phyloP scores from a whole-genome alignment of 2,888 invertebrate genomes.

The Drosophila austrosaltans region DNA sequence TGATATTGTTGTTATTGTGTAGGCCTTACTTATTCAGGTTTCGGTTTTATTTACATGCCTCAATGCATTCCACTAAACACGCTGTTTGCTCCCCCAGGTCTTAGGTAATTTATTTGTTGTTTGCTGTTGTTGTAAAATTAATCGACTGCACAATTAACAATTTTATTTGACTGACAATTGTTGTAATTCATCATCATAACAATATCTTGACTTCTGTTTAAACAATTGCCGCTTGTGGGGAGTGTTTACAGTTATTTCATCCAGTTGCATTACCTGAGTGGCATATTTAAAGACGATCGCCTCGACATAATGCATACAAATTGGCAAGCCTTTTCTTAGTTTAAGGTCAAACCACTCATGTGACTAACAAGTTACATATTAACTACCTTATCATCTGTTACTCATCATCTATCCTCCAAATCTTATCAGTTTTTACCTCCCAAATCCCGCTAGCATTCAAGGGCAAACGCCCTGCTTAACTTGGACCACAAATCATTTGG shows the following conservation, averaged over 20 bases:
- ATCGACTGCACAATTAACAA: conserved; percentile 59
- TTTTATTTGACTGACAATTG: conserved; percentile 46
- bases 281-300: conserved; percentile 41
- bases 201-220: conserved; percentile 49
- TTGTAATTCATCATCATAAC: conserved; percentile 39
- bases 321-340: conserved; percentile 29
- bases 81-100: conserved; percentile 23
- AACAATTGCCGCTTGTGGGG: conserved; percentile 32
- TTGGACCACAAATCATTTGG: neutral
- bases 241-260: conserved; percentile 52
- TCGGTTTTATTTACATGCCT: conserved; percentile 60
- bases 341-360: neutral
- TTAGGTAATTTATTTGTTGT: conserved; percentile 23
- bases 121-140: conserved; percentile 50
- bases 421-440: conserved; percentile 46
- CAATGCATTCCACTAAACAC: conserved; percentile 67
- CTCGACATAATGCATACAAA: conserved; percentile 54
- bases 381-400: conserved; percentile 1
- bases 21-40: conserved; percentile 29
- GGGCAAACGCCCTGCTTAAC: neutral
- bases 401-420: neutral
- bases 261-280: conserved; percentile 46
- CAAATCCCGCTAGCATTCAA: conserved; percentile 28
- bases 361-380: neutral
- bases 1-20: neutral